Evolutionary conservation across 2,888 invertebrate species (phyloP).

Genomic region (Nephrotoma appendiculata): DNA sequence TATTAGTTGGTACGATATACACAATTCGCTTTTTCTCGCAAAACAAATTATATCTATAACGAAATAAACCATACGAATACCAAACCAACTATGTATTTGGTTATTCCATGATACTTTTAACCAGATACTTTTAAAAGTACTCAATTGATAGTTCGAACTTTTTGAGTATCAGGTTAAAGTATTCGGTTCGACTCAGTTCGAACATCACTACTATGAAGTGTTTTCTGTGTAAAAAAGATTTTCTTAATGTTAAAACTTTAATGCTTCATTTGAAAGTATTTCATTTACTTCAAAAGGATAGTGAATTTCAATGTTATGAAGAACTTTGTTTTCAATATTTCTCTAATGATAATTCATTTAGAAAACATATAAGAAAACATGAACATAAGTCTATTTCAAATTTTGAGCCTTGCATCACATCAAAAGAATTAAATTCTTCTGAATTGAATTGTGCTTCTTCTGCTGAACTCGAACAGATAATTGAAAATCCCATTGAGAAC

Average conservation of each 20-base stretch:
- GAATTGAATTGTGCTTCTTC: background rate
- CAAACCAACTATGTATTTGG: too few species aligned
- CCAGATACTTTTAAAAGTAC: too few species aligned
- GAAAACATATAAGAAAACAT: background rate
- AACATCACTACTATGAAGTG: background rate
- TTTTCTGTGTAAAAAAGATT: background rate
- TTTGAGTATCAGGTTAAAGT: too few species aligned
- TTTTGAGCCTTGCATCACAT: background rate
- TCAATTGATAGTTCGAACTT: too few species aligned
- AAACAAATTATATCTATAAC: too few species aligned
- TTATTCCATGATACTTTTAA: too few species aligned
- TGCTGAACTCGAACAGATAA: background rate
- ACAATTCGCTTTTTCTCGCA: too few species aligned
- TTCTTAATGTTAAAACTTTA: background rate
- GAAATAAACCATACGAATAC: too few species aligned
- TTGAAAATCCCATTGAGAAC: background rate
- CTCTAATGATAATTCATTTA: background rate
- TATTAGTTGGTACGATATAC: too few species aligned
- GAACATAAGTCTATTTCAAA: background rate
- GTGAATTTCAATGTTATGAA: background rate
- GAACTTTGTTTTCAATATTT: background rate
- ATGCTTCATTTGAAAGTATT: conserved; percentile 3
- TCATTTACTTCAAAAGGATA: background rate
- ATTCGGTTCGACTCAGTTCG: too few species aligned
- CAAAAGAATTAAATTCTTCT: background rate